These are phyloP conservation scores for Neodiprion virginianus DNA, from an alignment of 1,140 invertebrate species.

Conservation along the genomic window DNA sequence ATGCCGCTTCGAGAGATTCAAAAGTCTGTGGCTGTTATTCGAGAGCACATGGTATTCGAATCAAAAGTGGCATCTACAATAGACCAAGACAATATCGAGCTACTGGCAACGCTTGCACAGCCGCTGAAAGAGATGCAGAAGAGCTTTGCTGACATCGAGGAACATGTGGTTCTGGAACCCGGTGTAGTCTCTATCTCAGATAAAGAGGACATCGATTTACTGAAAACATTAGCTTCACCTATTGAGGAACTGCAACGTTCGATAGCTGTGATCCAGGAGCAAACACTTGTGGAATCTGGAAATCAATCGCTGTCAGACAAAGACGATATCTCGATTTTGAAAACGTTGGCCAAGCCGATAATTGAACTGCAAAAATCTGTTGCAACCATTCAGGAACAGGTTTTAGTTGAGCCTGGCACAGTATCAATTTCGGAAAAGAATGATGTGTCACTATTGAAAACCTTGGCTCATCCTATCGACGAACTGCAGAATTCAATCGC, in stretches of 20 bases:
- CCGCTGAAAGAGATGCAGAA: constrained; percentile 58
- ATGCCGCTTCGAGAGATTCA: constrained; percentile 40
- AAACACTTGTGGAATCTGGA: constrained; percentile 26
- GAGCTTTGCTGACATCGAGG: constrained; percentile 57
- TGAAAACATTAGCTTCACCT: constrained; percentile 56
- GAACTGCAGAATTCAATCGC: constrained; percentile 38
- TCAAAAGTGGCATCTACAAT: constrained; percentile 26
- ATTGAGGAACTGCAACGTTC: constrained; percentile 54
- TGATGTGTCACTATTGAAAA: constrained; percentile 33
- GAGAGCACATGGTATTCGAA: constrained; percentile 32
- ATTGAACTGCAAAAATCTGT: constrained; percentile 40
- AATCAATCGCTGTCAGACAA: constrained; percentile 15
- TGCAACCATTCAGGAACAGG: constrained; percentile 41
- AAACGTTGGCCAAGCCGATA: constrained; percentile 43
- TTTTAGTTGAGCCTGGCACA: constrained; percentile 23
- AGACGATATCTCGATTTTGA: constrained; percentile 25
- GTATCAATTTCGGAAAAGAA: constrained; percentile 13
- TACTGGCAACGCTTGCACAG: constrained; percentile 49
- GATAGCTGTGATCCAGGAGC: constrained; percentile 47
- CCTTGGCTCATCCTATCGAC: constrained; percentile 36
- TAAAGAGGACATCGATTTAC: constrained; percentile 44
- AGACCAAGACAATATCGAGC: constrained; percentile 1
- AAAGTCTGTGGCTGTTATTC: constrained; percentile 37
- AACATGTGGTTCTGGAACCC: constrained; percentile 53
- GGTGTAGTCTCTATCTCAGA: constrained; percentile 42